Conservation (phyloP, 2,888 invertebrate genomes). For the Eupithecia pulchellata region DNA sequence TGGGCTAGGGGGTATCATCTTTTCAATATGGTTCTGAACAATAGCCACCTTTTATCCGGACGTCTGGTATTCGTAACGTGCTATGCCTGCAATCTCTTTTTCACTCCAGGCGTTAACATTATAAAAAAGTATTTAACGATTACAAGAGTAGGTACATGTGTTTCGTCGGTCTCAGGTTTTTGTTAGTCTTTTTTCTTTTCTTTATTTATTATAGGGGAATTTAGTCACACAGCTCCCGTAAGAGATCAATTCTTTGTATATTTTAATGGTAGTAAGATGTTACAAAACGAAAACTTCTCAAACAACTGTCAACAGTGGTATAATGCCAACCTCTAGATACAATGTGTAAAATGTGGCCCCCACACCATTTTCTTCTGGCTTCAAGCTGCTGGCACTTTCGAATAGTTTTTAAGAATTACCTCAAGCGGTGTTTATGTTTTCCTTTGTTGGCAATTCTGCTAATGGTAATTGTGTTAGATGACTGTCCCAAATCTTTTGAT, state of each 20-base stretch:
- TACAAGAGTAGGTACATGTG: not conserved
- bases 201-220: too few relatives aligned
- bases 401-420: not conserved
- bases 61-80: slow-evolving; percentile 75
- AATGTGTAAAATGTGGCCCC: too few relatives aligned
- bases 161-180: not conserved
- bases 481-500: not conserved
- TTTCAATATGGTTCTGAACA: slow-evolving; percentile 80
- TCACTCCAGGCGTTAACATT: slow-evolving; percentile 42
- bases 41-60: slow-evolving; percentile 72
- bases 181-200: too few relatives aligned
- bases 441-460: not conserved
- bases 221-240: too few relatives aligned
- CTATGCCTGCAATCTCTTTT: slow-evolving; percentile 63
- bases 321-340: too few relatives aligned
- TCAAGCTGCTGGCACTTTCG: not conserved
- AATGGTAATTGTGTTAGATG: not conserved
- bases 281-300: too few relatives aligned
- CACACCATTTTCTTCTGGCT: too few relatives aligned
- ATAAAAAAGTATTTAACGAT: not conserved
- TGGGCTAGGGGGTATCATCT: slow-evolving; percentile 53
- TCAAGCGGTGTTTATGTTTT: not conserved
- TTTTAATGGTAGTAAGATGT: too few relatives aligned
- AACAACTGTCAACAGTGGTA: too few relatives aligned
- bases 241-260: too few relatives aligned